Percentiles rank a stretch among this genome's conserved stretches.
phyloP scores from a whole-genome alignment of 2,113 vertebrate genomes.

The Alethe castanea region DNA sequence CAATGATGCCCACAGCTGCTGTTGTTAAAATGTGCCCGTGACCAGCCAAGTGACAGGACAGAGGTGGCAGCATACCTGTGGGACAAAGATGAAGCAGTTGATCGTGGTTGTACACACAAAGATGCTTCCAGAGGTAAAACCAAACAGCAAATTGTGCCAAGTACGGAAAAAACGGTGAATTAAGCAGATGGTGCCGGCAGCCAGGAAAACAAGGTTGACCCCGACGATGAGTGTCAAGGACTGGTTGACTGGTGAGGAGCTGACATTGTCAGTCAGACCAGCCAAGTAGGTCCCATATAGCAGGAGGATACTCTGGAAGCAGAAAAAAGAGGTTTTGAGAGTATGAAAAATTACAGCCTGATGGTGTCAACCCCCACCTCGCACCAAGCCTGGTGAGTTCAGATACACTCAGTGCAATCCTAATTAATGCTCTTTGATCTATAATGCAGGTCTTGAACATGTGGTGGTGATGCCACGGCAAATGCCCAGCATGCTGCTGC shows the following conservation, averaged over 20 bases:
- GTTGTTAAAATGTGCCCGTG: rapidly evolving
- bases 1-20: rapidly evolving
- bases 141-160: conserved; percentile 91
- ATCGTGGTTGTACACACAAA: conserved; percentile 88
- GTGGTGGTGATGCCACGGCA: rapidly evolving
- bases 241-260: conserved; percentile 95
- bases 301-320: conserved; percentile 83
- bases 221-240: conserved; percentile 88
- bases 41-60: neutral
- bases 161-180: conserved; percentile 81
- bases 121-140: conserved; percentile 88
- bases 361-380: neutral
- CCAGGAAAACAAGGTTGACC: conserved; percentile 82
- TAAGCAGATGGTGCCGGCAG: conserved; percentile 75
- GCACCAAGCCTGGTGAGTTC: neutral
- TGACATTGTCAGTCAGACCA: conserved; percentile 88
- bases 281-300: conserved; percentile 91
- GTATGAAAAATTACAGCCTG: conserved; percentile 26
- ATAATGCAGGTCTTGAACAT: neutral
- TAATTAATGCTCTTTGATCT: conserved; percentile 56
- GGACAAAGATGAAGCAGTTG: conserved; percentile 94
- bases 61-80: conserved; percentile 78
- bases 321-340: conserved; percentile 26
- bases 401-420: neutral
- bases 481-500: neutral